phyloP scores from a whole-genome alignment of 2,888 invertebrate genomes.

The Acrocera orbiculus region DNA sequence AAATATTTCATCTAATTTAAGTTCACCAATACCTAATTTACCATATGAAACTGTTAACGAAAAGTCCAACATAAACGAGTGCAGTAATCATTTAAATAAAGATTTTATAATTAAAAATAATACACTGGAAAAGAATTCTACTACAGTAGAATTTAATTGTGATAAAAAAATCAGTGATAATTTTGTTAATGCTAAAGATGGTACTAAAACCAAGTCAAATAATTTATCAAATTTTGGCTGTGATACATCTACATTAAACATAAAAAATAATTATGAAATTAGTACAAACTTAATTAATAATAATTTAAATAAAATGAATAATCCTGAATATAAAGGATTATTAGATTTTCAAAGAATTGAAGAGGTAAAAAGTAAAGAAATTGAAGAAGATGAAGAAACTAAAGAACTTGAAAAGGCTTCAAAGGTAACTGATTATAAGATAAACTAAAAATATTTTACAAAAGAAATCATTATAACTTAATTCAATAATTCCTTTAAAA shows the following conservation, averaged over 20 bases:
- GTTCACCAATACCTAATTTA: no score
- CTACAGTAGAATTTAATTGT: no score
- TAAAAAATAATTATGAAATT: not conserved
- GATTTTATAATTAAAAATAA: not conserved
- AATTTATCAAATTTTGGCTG: conserved; percentile 12
- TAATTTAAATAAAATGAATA: conserved; percentile 27
- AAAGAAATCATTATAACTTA: not conserved
- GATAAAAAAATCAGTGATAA: not conserved
- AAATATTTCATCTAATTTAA: no score
- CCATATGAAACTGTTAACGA: no score
- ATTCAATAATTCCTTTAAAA: not conserved
- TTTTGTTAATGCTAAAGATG: not conserved
- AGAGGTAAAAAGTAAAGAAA: conserved; percentile 17
- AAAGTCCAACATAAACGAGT: no score
- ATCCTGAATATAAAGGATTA: no score
- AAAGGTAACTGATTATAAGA: conserved; percentile 20
- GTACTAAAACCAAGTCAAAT: conserved; percentile 4
- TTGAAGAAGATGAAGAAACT: conserved; percentile 36
- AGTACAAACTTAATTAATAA: not conserved
- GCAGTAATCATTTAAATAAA: no score
- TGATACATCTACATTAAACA: conserved; percentile 9
- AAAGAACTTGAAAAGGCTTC: conserved; percentile 42
- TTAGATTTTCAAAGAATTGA: no score
- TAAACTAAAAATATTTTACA: not conserved
- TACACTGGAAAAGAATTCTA: not conserved